Evolutionary conservation across 2,888 invertebrate genomes (phyloP), one percentile per base, ranked within the genome.

Genomic region (Erynnis tages): DNA sequence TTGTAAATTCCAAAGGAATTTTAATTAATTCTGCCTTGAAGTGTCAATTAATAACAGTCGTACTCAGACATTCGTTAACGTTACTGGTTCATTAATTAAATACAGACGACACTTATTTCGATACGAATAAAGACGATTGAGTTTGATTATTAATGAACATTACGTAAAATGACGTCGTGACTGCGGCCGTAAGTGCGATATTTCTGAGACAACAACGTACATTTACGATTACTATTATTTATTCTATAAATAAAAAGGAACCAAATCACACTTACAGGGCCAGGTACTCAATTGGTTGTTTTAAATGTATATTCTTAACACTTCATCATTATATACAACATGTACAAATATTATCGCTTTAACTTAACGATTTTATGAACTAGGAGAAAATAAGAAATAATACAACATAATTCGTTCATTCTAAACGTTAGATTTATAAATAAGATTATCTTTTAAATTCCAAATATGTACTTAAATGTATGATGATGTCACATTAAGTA

Each of bases 281-380:
- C n/a, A n/a, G n/a, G n/a, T n/a, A 30, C 43, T 27, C 30, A 30
- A 21, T 11, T 11, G n/a, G 30, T 19, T n/a, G 30, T 10, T 7
- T 13, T 13, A 19, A 35, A 17, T 8, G 23, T 25, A 5, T 37
- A 14, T 30, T 27, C 21, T 13, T 16, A 29, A 21, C 66, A 71
- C 65, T 70, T 70, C 61, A 71, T 68, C n/a, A 63, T 59, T 78
- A 78, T 78, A 69, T 77, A 78, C 78, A 78, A 71, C 72, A 75
- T 78, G 60, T 77, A 77, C 74, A 76, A 67, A 11, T 14, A 37
- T 16, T n/a, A 30, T 29, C 8, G 10, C 11, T 40, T 25, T 46
- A 34, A 35, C 11, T 7, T 25, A 11, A 35, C 17, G 11, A 34
- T 21, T 10, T 23, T 34, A 19, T n/a, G 25, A 8, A 21, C 23